Percentiles rank a stretch among this genome's conserved stretches.
phyloP scores from a whole-genome alignment of 2,113 vertebrate genomes.

The Antidorcas marsupialis region DNA sequence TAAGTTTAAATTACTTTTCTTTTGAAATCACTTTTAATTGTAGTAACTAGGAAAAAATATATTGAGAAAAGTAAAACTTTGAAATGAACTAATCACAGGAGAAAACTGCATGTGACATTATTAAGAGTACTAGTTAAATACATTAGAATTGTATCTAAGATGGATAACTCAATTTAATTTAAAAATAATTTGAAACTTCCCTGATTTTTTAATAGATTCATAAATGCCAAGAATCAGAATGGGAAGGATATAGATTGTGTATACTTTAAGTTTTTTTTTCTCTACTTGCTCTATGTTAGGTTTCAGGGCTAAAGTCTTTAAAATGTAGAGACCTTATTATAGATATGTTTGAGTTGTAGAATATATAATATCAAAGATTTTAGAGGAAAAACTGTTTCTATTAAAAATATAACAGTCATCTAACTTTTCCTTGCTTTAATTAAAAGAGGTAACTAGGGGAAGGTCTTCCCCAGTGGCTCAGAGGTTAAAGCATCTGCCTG shows the following conservation, averaged over 20 bases:
- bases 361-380: neutral
- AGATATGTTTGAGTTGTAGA: neutral
- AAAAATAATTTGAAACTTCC: neutral
- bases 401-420: neutral
- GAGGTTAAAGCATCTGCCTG: no score
- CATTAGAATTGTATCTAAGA: neutral
- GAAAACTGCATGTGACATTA: neutral
- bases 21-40: neutral
- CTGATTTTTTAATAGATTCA: neutral
- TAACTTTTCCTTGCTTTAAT: neutral
- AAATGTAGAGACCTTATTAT: neutral
- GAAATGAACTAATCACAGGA: slow-evolving; percentile 6
- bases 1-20: slow-evolving; percentile 9
- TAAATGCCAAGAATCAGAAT: neutral
- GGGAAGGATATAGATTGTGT: neutral
- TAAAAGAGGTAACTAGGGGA: neutral
- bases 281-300: neutral
- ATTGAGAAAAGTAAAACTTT: neutral
- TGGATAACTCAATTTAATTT: neutral
- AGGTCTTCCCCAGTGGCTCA: no score
- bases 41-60: neutral
- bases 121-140: neutral
- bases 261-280: no score
- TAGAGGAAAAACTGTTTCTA: neutral
- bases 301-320: neutral